Conservation (phyloP, 1,140 invertebrate species). For the Drosophila insularis region DNA sequence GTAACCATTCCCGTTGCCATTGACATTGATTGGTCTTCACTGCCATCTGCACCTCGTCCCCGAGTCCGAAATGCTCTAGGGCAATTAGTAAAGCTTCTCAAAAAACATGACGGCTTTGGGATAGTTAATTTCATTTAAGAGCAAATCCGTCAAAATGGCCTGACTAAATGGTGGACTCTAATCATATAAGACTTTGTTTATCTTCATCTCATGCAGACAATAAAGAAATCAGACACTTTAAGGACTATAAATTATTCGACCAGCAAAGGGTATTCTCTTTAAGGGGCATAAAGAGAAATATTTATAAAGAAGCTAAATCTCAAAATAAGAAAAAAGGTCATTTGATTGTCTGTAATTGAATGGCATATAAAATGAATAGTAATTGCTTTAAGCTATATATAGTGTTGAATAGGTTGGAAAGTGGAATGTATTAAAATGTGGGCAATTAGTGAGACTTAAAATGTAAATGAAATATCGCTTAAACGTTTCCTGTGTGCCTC, state of each 20-base stretch:
- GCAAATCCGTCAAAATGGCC: neutral
- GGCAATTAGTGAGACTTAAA: constrained; percentile 15
- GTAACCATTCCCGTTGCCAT: too few species aligned
- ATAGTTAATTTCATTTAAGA: constrained; percentile 1
- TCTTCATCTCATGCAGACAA: neutral
- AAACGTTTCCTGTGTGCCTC: neutral
- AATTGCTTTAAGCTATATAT: too few species aligned
- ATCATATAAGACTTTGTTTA: neutral
- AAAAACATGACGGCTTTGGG: neutral
- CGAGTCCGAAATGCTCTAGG: neutral
- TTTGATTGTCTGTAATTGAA: too few species aligned
- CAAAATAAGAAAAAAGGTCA: too few species aligned
- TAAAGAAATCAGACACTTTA: neutral
- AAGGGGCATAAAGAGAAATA: too few species aligned
- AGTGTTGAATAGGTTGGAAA: neutral
- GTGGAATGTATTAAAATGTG: neutral
- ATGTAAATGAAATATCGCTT: constrained; percentile 3
- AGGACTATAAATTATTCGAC: too few species aligned
- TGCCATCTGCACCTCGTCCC: neutral
- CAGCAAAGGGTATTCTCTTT: too few species aligned
- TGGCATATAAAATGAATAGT: too few species aligned
- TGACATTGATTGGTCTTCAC: constrained; percentile 3
- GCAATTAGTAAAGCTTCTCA: neutral
- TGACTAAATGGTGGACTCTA: neutral
- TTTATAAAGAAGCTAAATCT: too few species aligned